Percentiles rank a stretch among this genome's conserved stretches.
Evolutionary conservation across 2,113 vertebrate genomes (phyloP).

Genomic region (Petrocephalus zakoni): DNA sequence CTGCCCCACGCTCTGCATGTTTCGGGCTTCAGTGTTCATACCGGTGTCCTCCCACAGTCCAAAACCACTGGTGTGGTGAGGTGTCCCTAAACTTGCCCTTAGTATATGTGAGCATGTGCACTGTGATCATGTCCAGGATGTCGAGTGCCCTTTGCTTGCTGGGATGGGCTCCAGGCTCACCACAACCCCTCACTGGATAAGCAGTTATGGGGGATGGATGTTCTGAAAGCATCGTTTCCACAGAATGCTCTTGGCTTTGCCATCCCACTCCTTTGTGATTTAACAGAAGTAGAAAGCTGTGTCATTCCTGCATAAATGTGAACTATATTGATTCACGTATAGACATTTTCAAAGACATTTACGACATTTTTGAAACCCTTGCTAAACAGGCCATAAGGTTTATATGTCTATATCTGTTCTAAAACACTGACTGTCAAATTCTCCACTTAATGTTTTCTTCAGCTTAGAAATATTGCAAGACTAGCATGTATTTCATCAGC

Average conservation of each 20-base stretch:
- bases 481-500: not conserved
- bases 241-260: not conserved
- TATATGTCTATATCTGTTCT: not conserved
- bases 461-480: not conserved
- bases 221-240: not conserved
- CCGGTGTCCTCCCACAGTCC: not conserved
- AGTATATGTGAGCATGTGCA: not conserved
- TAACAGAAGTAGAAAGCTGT: not conserved
- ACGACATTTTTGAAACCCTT: not conserved
- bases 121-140: not conserved
- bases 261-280: not conserved
- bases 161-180: not conserved
- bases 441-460: not conserved
- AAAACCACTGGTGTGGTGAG: not conserved
- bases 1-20: not conserved
- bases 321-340: not conserved
- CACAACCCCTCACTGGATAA: not conserved
- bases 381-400: not conserved
- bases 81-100: not conserved
- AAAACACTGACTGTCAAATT: not conserved
- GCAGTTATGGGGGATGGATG: not conserved
- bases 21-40: not conserved
- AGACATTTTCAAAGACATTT: not conserved
- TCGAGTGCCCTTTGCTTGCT: not conserved
- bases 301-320: not conserved